A percentile compares a stretch with the other conserved stretches of the same genome.
These are phyloP conservation scores for Gonatopus flavifemur DNA, from an alignment of 1,140 invertebrate species.

Conservation along the genomic window DNA sequence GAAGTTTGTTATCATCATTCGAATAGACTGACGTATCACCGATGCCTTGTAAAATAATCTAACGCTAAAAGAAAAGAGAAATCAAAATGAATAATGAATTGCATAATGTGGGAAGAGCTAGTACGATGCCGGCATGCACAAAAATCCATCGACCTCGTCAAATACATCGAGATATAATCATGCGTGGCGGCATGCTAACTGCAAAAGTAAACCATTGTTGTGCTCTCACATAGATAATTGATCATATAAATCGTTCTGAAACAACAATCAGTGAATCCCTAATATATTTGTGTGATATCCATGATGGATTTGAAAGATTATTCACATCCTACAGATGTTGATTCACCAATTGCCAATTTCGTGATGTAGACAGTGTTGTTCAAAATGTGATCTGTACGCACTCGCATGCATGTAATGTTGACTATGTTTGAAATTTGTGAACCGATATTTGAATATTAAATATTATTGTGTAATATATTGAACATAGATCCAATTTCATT, in stretches of 20 bases:
- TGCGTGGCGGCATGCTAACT: constrained; percentile 45
- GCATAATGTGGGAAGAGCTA: constrained; percentile 20
- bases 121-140: constrained; percentile 26
- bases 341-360: too few relatives aligned
- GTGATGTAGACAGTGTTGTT: too few relatives aligned
- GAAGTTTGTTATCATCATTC: constrained; percentile 2
- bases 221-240: constrained; percentile 19
- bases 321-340: too few relatives aligned
- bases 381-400: too few relatives aligned
- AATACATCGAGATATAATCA: constrained; percentile 36
- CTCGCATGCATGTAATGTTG: too few relatives aligned
- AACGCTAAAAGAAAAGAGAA: constrained; percentile 9
- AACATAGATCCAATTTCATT: too few relatives aligned
- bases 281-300: too few relatives aligned
- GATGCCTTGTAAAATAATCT: constrained; percentile 9
- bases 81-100: not conserved
- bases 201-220: constrained; percentile 23
- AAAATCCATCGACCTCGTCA: constrained; percentile 20
- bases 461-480: too few relatives aligned
- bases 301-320: too few relatives aligned
- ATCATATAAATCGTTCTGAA: constrained; percentile 3
- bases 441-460: too few relatives aligned
- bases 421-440: too few relatives aligned
- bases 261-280: too few relatives aligned
- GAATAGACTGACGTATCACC: not conserved